A percentile compares a stretch with the other conserved stretches of the same genome.
Conservation (phyloP, 1,140 invertebrate genomes). For the Drosophila lini region DNA sequence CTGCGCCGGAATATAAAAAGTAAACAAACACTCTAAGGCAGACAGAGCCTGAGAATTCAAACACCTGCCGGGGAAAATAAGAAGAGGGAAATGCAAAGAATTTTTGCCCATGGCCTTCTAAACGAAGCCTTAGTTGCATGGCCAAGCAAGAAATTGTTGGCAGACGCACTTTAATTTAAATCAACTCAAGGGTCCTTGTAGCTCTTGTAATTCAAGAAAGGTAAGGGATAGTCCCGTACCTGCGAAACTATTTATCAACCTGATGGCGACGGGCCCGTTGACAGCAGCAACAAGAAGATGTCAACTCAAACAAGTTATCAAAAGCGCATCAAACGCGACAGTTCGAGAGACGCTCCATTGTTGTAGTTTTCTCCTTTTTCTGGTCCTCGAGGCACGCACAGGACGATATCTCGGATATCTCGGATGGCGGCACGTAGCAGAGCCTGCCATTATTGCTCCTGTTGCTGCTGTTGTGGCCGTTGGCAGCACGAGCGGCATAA, state of each 20-base stretch:
- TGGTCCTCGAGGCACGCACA: conserved; percentile 61
- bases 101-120: conserved; percentile 10
- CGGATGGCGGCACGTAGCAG: conserved; percentile 67
- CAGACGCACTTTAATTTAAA: conserved; percentile 65
- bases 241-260: conserved; percentile 53
- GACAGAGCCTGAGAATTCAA: conserved; percentile 36
- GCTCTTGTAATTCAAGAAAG: conserved; percentile 50
- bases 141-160: conserved; percentile 33
- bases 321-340: conserved; percentile 69
- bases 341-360: conserved; percentile 41
- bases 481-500: conserved; percentile 46
- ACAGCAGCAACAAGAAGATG: conserved; percentile 37
- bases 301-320: conserved; percentile 75
- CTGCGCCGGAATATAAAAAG: background rate
- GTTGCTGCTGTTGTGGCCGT: conserved; percentile 5
- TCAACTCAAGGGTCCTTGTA: conserved; percentile 52
- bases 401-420: conserved; percentile 32
- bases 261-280: conserved; percentile 23
- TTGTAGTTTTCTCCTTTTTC: conserved; percentile 16
- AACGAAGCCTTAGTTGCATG: conserved; percentile 5
- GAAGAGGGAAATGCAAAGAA: background rate
- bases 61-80: conserved; percentile 43
- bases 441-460: conserved; percentile 31
- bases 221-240: conserved; percentile 13
- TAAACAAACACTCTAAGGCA: conserved; percentile 3